These are phyloP conservation scores for Halcyon chelicuti DNA, from an alignment of 2,797 vertebrate species.

Conservation along the genomic window DNA sequence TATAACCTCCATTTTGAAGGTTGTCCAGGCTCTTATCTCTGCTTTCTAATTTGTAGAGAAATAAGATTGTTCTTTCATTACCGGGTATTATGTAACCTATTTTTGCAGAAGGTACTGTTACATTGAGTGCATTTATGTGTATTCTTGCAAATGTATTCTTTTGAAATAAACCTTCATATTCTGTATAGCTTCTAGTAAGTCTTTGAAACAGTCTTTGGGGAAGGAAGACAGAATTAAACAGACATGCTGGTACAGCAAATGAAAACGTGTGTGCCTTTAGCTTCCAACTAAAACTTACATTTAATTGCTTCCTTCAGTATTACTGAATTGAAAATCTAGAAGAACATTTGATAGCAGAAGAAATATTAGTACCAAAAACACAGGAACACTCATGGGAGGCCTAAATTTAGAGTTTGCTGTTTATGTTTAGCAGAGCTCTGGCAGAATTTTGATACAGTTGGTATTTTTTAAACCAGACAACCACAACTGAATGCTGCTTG, in stretches of 20 bases:
- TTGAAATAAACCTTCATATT: slow-evolving; percentile 86
- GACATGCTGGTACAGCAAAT: neutral
- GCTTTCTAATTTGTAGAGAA: slow-evolving; percentile 80
- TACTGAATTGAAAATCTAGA: neutral
- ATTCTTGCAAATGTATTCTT: slow-evolving; percentile 83
- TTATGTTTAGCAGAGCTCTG: neutral
- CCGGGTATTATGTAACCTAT: slow-evolving; percentile 85
- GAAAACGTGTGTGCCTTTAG: neutral
- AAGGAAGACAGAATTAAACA: neutral
- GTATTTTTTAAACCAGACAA: neutral
- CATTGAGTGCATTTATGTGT: slow-evolving; percentile 84
- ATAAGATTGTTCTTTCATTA: slow-evolving; percentile 79
- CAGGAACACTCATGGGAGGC: neutral
- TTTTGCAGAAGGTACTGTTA: slow-evolving; percentile 86
- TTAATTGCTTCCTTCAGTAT: neutral
- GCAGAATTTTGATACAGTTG: neutral
- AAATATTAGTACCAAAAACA: neutral
- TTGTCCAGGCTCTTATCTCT: slow-evolving; percentile 71
- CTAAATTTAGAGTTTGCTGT: neutral
- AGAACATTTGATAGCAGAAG: neutral
- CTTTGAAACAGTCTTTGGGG: slow-evolving; percentile 56
- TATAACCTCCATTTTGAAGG: slow-evolving; percentile 75
- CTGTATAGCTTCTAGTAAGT: slow-evolving; percentile 78
- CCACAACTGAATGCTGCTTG: neutral
- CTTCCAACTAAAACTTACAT: neutral